phyloP scores from a whole-genome alignment of 2,797 vertebrate species.

The Bovichtus diacanthus region DNA sequence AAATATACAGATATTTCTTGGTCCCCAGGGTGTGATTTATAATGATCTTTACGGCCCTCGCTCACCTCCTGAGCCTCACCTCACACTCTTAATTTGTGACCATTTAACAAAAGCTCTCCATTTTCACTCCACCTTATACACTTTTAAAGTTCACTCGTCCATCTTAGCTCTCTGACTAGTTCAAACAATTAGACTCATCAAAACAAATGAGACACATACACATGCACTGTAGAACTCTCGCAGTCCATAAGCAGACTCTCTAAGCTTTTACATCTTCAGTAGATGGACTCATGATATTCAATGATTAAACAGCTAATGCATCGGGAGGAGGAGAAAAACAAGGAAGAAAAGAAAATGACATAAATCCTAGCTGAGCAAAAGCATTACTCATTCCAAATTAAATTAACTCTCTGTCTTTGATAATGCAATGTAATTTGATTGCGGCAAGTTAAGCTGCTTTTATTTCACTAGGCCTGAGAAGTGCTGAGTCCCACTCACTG shows the following conservation, averaged over 20 bases:
- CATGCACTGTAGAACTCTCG: slow-evolving; percentile 5
- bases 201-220: slow-evolving; percentile 55
- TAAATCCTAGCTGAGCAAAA: slow-evolving; percentile 61
- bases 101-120: slow-evolving; percentile 35
- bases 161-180: slow-evolving; percentile 58
- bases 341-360: slow-evolving; percentile 22
- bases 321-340: background rate
- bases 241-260: slow-evolving; percentile 32
- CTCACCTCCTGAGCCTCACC: background rate
- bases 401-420: slow-evolving; percentile 69
- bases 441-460: slow-evolving; percentile 55
- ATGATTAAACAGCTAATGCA: slow-evolving; percentile 55
- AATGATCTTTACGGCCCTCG: background rate
- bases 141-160: slow-evolving; percentile 26
- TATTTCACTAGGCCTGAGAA: slow-evolving; percentile 41
- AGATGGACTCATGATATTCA: slow-evolving; percentile 63
- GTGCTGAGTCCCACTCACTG: slow-evolving; percentile 57
- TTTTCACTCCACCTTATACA: slow-evolving; percentile 34
- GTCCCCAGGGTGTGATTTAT: background rate
- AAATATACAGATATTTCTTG: background rate
- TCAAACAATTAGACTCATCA: slow-evolving; percentile 50
- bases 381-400: slow-evolving; percentile 58
- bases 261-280: slow-evolving; percentile 44
- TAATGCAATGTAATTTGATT: slow-evolving; percentile 67
- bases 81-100: background rate